Evolutionary conservation across 2,888 invertebrate genomes (phyloP).

Genomic region (Aspidapion aeneum): DNA sequence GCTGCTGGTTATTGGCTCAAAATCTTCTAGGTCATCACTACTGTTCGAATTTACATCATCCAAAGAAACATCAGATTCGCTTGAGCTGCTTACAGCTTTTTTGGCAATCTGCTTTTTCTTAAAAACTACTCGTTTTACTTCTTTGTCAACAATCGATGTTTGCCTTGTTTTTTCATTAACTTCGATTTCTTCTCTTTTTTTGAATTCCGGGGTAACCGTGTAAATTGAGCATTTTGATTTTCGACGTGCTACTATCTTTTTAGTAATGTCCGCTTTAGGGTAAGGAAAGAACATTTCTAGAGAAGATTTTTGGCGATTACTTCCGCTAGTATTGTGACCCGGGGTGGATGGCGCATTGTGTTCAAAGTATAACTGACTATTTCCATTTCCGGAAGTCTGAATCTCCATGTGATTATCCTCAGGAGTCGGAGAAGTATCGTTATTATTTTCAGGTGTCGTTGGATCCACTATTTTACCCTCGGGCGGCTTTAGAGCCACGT

Average conservation of each 20-base stretch:
- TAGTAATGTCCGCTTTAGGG: slow-evolving; percentile 1
- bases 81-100: not conserved
- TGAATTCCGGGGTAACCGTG: slow-evolving; percentile 7
- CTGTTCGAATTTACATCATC: slow-evolving; percentile 13
- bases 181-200: slow-evolving; percentile 9
- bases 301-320: not conserved
- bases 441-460: not conserved
- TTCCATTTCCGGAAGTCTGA: slow-evolving; percentile 1
- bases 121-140: not conserved
- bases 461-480: not conserved
- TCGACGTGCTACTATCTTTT: not conserved
- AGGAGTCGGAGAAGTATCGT: not conserved
- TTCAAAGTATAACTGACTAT: slow-evolving; percentile 3
- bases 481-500: not conserved
- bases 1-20: slow-evolving; percentile 5
- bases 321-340: not conserved
- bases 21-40: slow-evolving; percentile 13
- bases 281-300: slow-evolving; percentile 4
- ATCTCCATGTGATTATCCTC: not conserved
- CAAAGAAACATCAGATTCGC: slow-evolving; percentile 14
- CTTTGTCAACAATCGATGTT: not conserved
- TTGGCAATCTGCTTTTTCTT: not conserved
- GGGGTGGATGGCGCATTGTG: not conserved
- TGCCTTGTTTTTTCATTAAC: not conserved
- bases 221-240: slow-evolving; percentile 7